A percentile compares a stretch with the other conserved stretches of the same genome.
Conservation (phyloP, 2,888 invertebrate species). For the Polydrusus pterygomalis region DNA sequence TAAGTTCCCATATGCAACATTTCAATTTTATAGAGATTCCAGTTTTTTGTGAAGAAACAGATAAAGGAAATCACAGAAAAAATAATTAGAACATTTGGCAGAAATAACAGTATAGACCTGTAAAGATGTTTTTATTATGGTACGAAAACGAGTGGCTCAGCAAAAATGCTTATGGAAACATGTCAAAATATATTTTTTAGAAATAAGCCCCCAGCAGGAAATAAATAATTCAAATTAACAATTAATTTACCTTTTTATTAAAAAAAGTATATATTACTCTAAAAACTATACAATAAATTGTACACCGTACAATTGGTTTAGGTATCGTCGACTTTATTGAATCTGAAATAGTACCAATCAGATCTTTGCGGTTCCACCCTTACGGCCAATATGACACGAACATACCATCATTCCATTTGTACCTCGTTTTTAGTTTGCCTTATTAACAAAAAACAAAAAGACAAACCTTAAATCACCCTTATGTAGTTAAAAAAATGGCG, state of each 20-base stretch:
- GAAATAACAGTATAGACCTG: too few species aligned
- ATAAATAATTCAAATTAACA: not conserved
- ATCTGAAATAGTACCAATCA: conserved; percentile 55
- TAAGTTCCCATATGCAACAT: too few species aligned
- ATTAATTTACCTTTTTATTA: conserved; percentile 28
- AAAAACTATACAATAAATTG: conserved; percentile 54
- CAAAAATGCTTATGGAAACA: too few species aligned
- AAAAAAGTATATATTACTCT: conserved; percentile 52
- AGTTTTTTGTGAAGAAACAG: too few species aligned
- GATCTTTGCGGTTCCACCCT: conserved; percentile 32
- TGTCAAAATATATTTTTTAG: too few species aligned
- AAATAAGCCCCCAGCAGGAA: too few species aligned
- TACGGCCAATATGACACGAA: conserved; percentile 23
- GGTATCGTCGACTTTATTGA: conserved; percentile 9
- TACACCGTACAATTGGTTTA: conserved; percentile 38
- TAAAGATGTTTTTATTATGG: too few species aligned
- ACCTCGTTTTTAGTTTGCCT: conserved; percentile 54
- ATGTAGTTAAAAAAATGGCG: conserved; percentile 32
- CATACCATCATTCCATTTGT: conserved; percentile 32
- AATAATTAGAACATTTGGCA: too few species aligned
- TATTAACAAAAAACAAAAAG: conserved; percentile 60
- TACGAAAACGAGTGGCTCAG: too few species aligned
- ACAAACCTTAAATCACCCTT: conserved; percentile 55
- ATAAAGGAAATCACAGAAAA: too few species aligned
- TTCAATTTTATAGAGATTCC: too few species aligned